Conservation (phyloP, 2,797 vertebrate genomes). For the Lophius americanus region DNA sequence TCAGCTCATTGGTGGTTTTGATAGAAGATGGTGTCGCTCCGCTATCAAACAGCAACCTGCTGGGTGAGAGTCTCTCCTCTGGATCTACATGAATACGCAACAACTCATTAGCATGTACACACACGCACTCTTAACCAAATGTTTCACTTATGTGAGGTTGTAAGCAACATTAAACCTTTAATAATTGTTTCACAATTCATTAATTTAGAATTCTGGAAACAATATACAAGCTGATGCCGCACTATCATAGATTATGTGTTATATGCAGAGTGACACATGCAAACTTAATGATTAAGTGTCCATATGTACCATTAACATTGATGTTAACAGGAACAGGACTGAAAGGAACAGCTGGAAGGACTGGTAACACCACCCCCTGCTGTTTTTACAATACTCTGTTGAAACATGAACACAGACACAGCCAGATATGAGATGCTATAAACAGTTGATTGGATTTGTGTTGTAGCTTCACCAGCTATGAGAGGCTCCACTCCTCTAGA, state of each 20-base stretch:
- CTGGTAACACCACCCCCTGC: constrained; percentile 71
- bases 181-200: background rate
- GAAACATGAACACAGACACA: background rate
- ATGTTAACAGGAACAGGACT: no score
- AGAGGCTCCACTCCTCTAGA: constrained; percentile 97
- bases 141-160: constrained; percentile 7
- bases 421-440: background rate
- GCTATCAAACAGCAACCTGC: constrained; percentile 26
- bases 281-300: background rate
- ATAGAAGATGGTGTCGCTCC: constrained; percentile 36
- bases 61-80: constrained; percentile 15
- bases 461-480: constrained; percentile 94
- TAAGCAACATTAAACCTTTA: background rate
- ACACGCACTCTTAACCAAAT: background rate
- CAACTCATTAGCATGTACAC: background rate
- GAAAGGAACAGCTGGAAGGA: constrained; percentile 16
- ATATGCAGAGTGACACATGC: no score
- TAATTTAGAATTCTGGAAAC: background rate
- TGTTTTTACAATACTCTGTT: constrained; percentile 37
- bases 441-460: constrained; percentile 18
- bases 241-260: background rate
- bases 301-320: background rate
- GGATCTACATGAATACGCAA: constrained; percentile 8
- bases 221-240: background rate
- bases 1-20: constrained; percentile 47